phyloP scores from a whole-genome alignment of 2,113 vertebrate species.

The Synodontis membranacea region DNA sequence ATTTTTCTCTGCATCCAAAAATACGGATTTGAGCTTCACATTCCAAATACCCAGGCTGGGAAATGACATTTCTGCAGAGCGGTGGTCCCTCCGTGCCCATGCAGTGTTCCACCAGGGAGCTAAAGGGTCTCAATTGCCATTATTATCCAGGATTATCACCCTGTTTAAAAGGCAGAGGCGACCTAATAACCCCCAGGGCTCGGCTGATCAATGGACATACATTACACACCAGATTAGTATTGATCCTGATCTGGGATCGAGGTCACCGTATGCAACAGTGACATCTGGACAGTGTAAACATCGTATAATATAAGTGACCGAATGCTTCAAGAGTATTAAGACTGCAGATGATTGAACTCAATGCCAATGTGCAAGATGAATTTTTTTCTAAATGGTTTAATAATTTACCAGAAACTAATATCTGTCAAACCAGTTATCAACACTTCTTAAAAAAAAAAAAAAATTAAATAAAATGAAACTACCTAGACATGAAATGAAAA shows the following conservation, averaged over 20 bases:
- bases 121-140: constrained; percentile 64
- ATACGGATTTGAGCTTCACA: neutral
- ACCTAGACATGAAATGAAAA: neutral
- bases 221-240: constrained; percentile 75
- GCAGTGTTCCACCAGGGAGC: constrained; percentile 71
- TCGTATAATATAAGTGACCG: constrained; percentile 46
- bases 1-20: neutral
- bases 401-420: too few species aligned
- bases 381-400: neutral
- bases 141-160: constrained; percentile 53
- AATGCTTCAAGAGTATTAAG: constrained; percentile 39
- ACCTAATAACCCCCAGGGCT: constrained; percentile 44
- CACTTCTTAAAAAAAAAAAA: neutral
- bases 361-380: neutral
- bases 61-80: neutral
- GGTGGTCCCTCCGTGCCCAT: neutral
- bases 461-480: neutral
- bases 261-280: constrained; percentile 49
- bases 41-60: neutral
- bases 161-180: constrained; percentile 44
- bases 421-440: neutral
- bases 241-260: constrained; percentile 52
- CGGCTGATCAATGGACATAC: constrained; percentile 70
- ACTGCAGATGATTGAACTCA: neutral
- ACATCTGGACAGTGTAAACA: constrained; percentile 63